A percentile compares a stretch with the other conserved stretches of the same genome.
These are phyloP conservation scores for Zosterops japonicus DNA, from an alignment of 2,113 vertebrate species.

Conservation along the genomic window DNA sequence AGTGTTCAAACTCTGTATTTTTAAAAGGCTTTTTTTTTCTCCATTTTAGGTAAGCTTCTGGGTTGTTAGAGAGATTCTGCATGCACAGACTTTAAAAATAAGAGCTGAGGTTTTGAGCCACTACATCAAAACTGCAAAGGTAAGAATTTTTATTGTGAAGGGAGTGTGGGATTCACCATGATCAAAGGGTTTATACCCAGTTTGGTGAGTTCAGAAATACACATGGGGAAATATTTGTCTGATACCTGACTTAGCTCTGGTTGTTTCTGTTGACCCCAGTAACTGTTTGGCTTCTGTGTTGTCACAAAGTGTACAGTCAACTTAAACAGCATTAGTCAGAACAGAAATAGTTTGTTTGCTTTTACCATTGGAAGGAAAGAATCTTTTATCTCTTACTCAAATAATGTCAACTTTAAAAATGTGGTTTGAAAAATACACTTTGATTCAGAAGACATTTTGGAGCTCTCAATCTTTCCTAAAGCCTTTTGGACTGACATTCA, in stretches of 20 bases:
- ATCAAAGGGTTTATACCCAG: not conserved
- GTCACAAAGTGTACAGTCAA: not conserved
- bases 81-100: constrained; percentile 97
- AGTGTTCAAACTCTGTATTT: not conserved
- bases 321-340: not conserved
- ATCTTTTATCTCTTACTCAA: not conserved
- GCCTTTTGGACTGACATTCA: not conserved
- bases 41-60: constrained; percentile 93
- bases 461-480: not conserved
- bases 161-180: not conserved
- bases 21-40: not conserved
- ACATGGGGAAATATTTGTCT: not conserved
- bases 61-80: constrained; percentile 98
- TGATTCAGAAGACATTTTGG: not conserved
- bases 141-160: constrained; percentile 56
- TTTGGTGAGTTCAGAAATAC: not conserved
- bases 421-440: not conserved
- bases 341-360: not conserved
- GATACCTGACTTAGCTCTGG: not conserved
- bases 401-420: not conserved
- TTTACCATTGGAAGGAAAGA: not conserved
- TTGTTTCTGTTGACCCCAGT: not conserved
- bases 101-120: constrained; percentile 97
- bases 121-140: constrained; percentile 98
- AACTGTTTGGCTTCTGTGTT: not conserved